Evolutionary conservation across 2,888 invertebrate genomes (phyloP), one percentile per base, ranked within the genome.

Genomic region (Hypselothyrea guttata): DNA sequence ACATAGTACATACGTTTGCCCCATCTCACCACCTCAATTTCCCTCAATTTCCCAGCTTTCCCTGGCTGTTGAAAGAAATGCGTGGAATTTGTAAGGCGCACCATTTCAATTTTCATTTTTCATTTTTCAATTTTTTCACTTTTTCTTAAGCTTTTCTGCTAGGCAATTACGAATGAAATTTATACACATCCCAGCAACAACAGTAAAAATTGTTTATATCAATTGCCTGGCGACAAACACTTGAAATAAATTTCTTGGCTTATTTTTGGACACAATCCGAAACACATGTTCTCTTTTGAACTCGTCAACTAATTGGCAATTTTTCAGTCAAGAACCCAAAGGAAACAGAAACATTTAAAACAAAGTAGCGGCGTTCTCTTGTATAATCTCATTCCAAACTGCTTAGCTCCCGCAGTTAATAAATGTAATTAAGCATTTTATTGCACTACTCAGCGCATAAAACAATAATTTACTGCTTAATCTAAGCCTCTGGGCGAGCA

Each of bases 151-250:
- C 37, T 48, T 16, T 42, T 37, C 11, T 28, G 27, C 30, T 12
- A 11, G 55, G 13, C 28, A 48, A 48, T 42, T 55, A 34, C 47
- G 12, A 35, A 47, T 22, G 27, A 15, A 33, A 35, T 54, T 34
- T 38, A 41, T 35, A 54, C 38, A 30, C 40, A 34, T 40, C 33
- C 22, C 22, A 22, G 5, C 22, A 22, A 5, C 22, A 22, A 22
- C 22, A 22, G 5, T 22, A 22, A 22, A 33, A 13, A 33, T 52
- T 63, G 38, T 52, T 30, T 16, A 37, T 33, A 16, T n/a, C 15
- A 52, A 66, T 61, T 69, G 54, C 46, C 49, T 28, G 55, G 41
- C 55, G 65, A 64, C 65, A 55, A 54, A 34, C 38, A 44, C 9
- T 48, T 38, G 27, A 46, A 48, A 46, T 46, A 35, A 9, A 18